Conservation (phyloP, 2,888 invertebrate genomes). For the Andrena fulva region DNA sequence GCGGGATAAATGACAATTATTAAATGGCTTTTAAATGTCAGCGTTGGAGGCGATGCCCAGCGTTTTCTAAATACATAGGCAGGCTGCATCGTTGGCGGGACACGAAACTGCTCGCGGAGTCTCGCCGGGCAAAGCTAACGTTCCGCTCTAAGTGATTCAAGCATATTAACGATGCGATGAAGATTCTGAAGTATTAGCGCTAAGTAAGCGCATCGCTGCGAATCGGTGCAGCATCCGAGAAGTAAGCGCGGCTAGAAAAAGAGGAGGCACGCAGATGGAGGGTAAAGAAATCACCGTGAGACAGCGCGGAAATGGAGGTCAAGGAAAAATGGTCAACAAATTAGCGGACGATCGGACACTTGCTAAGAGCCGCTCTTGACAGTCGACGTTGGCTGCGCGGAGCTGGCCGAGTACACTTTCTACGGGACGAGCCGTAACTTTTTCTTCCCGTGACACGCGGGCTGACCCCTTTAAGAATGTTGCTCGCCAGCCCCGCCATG, state of each 20-base stretch:
- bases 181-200: neutral
- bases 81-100: neutral
- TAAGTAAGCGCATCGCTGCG: neutral
- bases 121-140: neutral
- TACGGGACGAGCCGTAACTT: constrained; percentile 45
- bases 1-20: constrained; percentile 52
- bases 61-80: constrained; percentile 1
- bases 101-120: neutral
- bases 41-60: neutral
- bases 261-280: neutral
- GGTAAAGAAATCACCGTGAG: neutral
- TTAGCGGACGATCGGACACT: constrained; percentile 21
- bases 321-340: constrained; percentile 25
- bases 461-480: constrained; percentile 72
- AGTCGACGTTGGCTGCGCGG: neutral
- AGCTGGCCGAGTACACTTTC: constrained; percentile 16
- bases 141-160: neutral
- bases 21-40: constrained; percentile 57
- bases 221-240: neutral
- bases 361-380: constrained; percentile 13
- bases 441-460: constrained; percentile 72
- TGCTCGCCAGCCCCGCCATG: constrained; percentile 63
- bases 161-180: neutral
- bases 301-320: constrained; percentile 11
- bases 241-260: neutral